A percentile compares a stretch with the other conserved stretches of the same genome.
Evolutionary conservation across 1,140 invertebrate species (phyloP).

Genomic region (Cephus cinctus): DNA sequence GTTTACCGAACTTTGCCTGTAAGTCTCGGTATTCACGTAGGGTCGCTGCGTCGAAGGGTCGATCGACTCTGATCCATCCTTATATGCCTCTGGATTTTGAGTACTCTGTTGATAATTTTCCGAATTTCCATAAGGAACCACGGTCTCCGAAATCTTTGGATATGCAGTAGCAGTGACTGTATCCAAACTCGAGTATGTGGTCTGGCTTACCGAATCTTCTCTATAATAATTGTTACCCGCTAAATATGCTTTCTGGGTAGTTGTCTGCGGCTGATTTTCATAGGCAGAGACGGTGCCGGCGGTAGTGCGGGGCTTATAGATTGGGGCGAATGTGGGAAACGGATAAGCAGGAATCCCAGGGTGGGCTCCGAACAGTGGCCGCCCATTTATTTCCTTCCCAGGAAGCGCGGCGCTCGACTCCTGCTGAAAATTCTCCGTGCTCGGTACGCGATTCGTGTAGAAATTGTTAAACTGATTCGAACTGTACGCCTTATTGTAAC

Average conservation of each 20-base stretch:
- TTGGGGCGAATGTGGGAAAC: constrained; percentile 41
- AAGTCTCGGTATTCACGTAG: constrained; percentile 21
- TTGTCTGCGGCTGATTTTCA: constrained; percentile 19
- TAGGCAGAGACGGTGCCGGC: constrained; percentile 19
- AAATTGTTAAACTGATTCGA: constrained; percentile 29
- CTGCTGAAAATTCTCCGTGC: constrained; percentile 6
- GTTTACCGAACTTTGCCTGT: constrained; percentile 34
- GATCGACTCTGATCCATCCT: neutral
- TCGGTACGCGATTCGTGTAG: constrained; percentile 1
- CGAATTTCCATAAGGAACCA: constrained; percentile 4
- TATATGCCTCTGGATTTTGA: neutral
- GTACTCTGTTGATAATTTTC: constrained; percentile 12
- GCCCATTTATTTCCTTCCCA: neutral
- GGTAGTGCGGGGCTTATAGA: constrained; percentile 40
- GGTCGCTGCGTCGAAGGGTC: constrained; percentile 7
- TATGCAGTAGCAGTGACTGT: constrained; percentile 15
- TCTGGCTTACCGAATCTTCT: neutral
- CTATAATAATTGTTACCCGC: constrained; percentile 12
- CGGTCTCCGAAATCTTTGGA: constrained; percentile 11
- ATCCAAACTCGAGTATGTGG: neutral
- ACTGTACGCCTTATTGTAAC: constrained; percentile 41
- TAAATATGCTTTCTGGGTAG: constrained; percentile 10
- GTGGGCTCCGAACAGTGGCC: constrained; percentile 4
- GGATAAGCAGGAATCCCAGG: constrained; percentile 29
- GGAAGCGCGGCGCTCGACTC: constrained; percentile 8